phyloP scores from a whole-genome alignment of 2,113 vertebrate genomes.

The Balaeniceps rex region DNA sequence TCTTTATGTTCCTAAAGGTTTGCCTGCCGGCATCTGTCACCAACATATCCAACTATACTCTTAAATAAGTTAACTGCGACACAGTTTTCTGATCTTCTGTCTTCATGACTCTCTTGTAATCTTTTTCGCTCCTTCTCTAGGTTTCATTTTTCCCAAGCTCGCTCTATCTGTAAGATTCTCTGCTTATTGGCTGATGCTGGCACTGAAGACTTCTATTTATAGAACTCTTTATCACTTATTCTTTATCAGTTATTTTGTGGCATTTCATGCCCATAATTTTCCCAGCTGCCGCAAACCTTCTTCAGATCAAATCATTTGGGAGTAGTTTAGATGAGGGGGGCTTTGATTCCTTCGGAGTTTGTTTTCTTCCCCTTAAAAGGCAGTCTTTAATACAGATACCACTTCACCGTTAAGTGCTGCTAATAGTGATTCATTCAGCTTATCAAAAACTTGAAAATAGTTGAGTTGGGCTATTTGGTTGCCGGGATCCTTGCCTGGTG shows the following conservation, averaged over 20 bases:
- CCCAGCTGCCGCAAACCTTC: neutral
- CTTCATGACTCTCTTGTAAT: neutral
- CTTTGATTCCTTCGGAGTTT: neutral
- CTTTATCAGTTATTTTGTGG: neutral
- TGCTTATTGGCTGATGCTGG: neutral
- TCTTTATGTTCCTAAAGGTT: neutral
- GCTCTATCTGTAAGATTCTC: neutral
- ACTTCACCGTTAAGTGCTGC: neutral
- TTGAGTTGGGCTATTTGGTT: neutral
- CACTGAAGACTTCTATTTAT: neutral
- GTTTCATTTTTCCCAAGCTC: neutral
- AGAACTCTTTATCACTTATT: neutral
- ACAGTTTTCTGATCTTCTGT: neutral
- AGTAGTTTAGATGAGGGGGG: neutral
- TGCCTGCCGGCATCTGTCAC: neutral
- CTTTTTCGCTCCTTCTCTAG: neutral
- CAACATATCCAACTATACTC: neutral
- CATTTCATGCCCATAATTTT: neutral
- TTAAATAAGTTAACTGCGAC: neutral
- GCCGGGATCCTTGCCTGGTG: neutral
- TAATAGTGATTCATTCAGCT: neutral
- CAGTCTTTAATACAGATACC: neutral
- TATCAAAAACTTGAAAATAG: neutral
- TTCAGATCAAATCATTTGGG: neutral
- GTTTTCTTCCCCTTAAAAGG: neutral